Evolutionary conservation across 1,140 invertebrate species (phyloP).

Genomic region (Ceratina australensis): DNA sequence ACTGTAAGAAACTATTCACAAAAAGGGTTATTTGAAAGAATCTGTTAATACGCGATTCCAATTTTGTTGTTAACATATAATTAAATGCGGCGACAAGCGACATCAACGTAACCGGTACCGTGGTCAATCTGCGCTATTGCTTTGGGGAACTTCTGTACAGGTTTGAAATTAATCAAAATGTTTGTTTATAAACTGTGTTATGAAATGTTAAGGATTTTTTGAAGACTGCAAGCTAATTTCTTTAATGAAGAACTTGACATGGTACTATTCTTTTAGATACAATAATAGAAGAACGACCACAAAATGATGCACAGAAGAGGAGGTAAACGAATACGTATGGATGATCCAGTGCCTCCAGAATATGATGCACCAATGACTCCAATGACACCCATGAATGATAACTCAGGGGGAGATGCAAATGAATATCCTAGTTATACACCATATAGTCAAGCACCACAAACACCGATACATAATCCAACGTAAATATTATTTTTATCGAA

Average conservation of each 20-base stretch:
- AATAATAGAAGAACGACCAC: background rate
- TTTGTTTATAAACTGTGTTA: constrained; percentile 6
- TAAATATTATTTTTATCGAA: constrained; percentile 53
- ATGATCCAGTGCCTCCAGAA: constrained; percentile 91
- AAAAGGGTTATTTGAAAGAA: constrained; percentile 24
- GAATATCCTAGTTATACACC: constrained; percentile 77
- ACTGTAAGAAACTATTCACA: too few species aligned
- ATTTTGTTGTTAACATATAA: background rate
- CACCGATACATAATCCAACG: constrained; percentile 78
- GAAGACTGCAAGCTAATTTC: background rate
- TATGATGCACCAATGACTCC: constrained; percentile 91
- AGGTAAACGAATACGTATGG: constrained; percentile 94
- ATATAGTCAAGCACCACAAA: constrained; percentile 77
- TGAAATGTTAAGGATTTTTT: background rate
- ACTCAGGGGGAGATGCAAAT: constrained; percentile 78
- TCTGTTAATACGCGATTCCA: background rate
- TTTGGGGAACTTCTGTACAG: constrained; percentile 5
- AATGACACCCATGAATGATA: constrained; percentile 84
- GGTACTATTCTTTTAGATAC: background rate
- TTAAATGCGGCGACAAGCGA: constrained; percentile 16
- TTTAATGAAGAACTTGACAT: background rate
- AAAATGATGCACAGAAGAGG: constrained; percentile 88
- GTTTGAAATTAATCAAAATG: constrained; percentile 20
- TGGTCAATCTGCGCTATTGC: constrained; percentile 8
- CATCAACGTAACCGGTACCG: background rate